These are phyloP conservation scores for Cyclophora albipunctata DNA, from an alignment of 2,888 invertebrate genomes.

Conservation along the genomic window DNA sequence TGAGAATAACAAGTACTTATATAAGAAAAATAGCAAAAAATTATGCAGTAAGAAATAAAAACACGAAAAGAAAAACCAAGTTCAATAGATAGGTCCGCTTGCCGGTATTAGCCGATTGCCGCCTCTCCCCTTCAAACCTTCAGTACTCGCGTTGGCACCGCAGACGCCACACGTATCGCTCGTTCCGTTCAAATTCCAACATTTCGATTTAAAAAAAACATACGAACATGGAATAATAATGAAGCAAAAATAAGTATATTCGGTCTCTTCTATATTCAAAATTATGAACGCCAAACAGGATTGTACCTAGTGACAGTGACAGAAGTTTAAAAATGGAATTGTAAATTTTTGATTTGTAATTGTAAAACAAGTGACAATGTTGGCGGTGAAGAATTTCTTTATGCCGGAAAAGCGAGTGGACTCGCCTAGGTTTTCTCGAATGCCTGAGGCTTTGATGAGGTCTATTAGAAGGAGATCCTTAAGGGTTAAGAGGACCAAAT, in stretches of 20 bases:
- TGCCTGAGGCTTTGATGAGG: constrained; percentile 84
- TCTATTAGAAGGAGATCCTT: constrained; percentile 82
- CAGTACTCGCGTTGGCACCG: too few relatives aligned
- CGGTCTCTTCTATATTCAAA: too few relatives aligned
- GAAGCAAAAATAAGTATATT: constrained; percentile 17
- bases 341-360: constrained; percentile 1
- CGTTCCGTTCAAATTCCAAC: not conserved
- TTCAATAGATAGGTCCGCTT: too few relatives aligned
- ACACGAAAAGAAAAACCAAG: too few relatives aligned
- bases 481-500: constrained; percentile 84
- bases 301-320: constrained; percentile 20
- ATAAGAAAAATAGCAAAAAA: too few relatives aligned
- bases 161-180: too few relatives aligned
- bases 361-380: constrained; percentile 60
- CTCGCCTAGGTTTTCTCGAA: constrained; percentile 76
- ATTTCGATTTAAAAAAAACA: too few relatives aligned
- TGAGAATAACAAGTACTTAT: too few relatives aligned
- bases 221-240: constrained; percentile 32
- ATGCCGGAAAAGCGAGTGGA: constrained; percentile 78
- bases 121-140: too few relatives aligned
- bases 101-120: too few relatives aligned
- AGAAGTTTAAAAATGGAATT: constrained; percentile 9
- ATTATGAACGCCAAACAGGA: too few relatives aligned
- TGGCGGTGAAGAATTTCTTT: constrained; percentile 85
- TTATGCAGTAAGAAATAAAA: too few relatives aligned